Base-by-base conservation (phyloP, 2,113 vertebrate species). In the Rattus rattus region DNA sequence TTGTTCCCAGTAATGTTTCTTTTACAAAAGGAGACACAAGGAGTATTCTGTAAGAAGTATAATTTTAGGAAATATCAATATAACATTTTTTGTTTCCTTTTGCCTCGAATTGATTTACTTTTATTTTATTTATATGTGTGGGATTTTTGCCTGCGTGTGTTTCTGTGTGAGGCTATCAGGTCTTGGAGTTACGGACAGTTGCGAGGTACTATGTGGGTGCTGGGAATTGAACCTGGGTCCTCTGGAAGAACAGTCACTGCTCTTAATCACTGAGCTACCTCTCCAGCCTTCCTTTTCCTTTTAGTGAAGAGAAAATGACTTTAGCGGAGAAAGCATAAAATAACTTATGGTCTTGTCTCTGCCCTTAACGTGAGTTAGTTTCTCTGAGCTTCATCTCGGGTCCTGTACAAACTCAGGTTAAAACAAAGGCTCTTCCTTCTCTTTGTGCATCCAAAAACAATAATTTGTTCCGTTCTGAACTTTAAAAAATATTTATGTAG, bases 381-480 rank as follows among this genome's bases (percentile, higher is more conserved):
- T 65, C 33, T 87, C 12, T 92, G 80, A 65, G 89, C 80, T 91
- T 96, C 63, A 26, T 86, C 47, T 84, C 89, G 89, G 63, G 94
- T 69, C 80, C 47, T 65, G 6, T 91, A 96, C 91, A 93, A 97
- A 97, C 92, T 95, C 54, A 77, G 61, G 83, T 96, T 88, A 90
- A 95, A 96, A 56, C 86, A 90, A 91, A 69, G 43, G 43, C 43
- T 3, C 65, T 47, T 72, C 54, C 70, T 92, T 94, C 65, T 95
- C 59, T 69, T 93, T 91, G 72, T 96, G 75, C 39, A 14, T 93
- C 49, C 94, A 96, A 94, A 94, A 91, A 10, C 84, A 43, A n/a
- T 97, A 87, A 96, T 96, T 97, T 97, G 70, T 72, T 52, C 65
- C 92, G 28, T 89, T 86, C 30, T 80, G 54, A 94, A 96, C 69